Evolutionary conservation across 2,797 vertebrate species (phyloP).

Genomic region (Anomalospiza imberbis): DNA sequence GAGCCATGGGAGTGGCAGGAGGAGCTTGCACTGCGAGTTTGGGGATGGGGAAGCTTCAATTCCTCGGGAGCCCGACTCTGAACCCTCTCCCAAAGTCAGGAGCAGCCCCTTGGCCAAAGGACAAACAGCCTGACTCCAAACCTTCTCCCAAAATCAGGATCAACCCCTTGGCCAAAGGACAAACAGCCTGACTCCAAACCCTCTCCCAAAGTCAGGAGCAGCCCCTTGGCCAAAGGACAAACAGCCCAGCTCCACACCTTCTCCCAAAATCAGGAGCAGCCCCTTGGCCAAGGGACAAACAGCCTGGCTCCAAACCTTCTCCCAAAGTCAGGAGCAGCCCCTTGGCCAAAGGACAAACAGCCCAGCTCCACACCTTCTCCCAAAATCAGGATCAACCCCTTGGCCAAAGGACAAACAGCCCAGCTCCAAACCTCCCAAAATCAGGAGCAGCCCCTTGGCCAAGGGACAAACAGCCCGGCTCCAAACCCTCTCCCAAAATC

Average conservation of each 20-base stretch:
- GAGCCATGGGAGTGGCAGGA: not conserved
- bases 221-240: not conserved
- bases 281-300: too few relatives aligned
- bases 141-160: not conserved
- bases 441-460: too few relatives aligned
- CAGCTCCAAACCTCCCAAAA: too few relatives aligned
- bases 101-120: not conserved
- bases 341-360: too few relatives aligned
- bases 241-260: too few relatives aligned
- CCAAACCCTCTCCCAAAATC: not conserved
- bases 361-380: not conserved
- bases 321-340: not conserved
- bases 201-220: not conserved
- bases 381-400: not conserved
- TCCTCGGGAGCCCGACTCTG: not conserved
- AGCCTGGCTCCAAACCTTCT: not conserved
- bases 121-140: too few relatives aligned
- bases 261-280: too few relatives aligned
- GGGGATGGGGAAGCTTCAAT: not conserved
- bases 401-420: too few relatives aligned
- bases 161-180: not conserved
- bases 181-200: not conserved
- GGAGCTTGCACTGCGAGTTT: not conserved
- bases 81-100: not conserved
- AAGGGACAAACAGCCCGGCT: rapidly evolving